Evolutionary conservation across 2,888 invertebrate genomes (phyloP), one percentile per base, ranked within the genome.

Genomic region (Ethmia dodecea): DNA sequence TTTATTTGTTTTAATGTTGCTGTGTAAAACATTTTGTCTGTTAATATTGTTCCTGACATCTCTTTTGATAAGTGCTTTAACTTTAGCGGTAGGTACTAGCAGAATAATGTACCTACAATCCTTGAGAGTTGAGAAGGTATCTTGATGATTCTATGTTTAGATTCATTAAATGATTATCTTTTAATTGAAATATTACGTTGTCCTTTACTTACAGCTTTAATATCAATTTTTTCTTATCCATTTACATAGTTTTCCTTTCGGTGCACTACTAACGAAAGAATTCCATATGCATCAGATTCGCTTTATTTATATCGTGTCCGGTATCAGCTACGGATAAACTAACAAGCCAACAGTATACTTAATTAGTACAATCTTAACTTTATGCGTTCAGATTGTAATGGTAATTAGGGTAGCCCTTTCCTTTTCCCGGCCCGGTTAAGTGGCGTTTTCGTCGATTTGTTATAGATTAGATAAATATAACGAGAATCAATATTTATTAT

Each of bases 341-440:
- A 59, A 66, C 64, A 66, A 54, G 56, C 58, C 48, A 43, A 55
- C 54, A 55, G 62, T 67, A 67, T 60, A 65, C 68, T 81, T 81
- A 83, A 83, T 83, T 83, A 81, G 71, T 74, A 67, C 71, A 74
- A 77, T 78, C 80, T 76, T 62, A 72, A 76, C 64, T 81, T 80
- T 81, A 83, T 83, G 76, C 78, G 69, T 60, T 49, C 60, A 74
- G 84, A 83, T 84, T 79, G 76, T 60, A 74, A 83, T 81, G 81
- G 69, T 75, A 83, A 83, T 81, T 63, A 50, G 58, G 51, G 22
- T 13, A 27, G 31, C 33, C 30, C 54, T 65, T 62, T 63, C 66
- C 52, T 52, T 45, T 49, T 45, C 38, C 43, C 55, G 55, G 60
- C 63, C 57, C 57, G 52, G 49, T 52, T 73, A 78, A 79, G 77